phyloP scores from a whole-genome alignment of 2,888 invertebrate genomes.

The Escarpia spicata region DNA sequence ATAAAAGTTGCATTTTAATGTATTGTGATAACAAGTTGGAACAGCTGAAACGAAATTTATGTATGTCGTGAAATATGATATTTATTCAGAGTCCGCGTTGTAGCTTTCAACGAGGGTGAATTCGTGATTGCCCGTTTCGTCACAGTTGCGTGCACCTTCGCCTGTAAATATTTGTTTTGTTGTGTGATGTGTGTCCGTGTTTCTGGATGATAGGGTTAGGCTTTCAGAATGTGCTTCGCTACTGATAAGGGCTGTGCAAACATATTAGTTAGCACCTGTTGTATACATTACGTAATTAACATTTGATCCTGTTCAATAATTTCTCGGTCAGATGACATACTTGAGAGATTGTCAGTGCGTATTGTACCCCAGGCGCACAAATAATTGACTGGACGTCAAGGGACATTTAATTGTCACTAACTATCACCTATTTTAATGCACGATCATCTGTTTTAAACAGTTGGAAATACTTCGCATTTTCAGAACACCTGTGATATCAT shows the following conservation, averaged over 20 bases:
- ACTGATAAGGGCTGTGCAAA: constrained; percentile 8
- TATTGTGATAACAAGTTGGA: background rate
- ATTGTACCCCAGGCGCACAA: background rate
- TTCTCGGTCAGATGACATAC: background rate
- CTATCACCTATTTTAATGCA: background rate
- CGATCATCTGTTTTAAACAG: background rate
- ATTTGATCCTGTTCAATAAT: background rate
- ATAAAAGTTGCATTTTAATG: background rate
- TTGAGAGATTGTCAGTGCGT: background rate
- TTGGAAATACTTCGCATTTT: background rate
- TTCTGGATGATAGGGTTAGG: background rate
- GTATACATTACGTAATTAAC: background rate
- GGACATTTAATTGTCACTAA: background rate
- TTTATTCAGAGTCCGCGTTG: background rate
- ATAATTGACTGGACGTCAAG: background rate
- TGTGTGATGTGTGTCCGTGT: background rate
- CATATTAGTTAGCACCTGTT: background rate
- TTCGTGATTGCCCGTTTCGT: background rate
- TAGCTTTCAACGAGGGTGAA: background rate
- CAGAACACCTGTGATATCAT: constrained; percentile 11
- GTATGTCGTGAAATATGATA: background rate
- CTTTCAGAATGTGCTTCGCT: constrained; percentile 12
- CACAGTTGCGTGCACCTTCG: background rate
- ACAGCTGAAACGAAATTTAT: background rate
- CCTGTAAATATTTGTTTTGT: background rate